Conservation (phyloP, 2,113 vertebrate species). For the Saiga tatarica region DNA sequence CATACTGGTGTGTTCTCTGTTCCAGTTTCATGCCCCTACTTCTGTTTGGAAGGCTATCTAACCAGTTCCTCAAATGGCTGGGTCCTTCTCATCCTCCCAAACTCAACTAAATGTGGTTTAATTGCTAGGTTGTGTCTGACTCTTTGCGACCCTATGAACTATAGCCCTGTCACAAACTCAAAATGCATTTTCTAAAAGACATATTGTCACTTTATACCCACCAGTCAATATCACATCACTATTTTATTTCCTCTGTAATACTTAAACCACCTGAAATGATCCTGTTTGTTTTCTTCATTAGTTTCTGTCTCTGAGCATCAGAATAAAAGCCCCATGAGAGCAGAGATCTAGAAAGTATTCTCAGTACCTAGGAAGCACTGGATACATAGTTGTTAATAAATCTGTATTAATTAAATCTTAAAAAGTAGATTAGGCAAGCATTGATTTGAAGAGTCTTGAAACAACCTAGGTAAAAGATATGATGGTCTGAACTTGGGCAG, state of each 20-base stretch:
- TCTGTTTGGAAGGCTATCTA: not conserved
- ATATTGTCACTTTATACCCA: not conserved
- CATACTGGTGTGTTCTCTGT: not conserved
- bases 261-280: not conserved
- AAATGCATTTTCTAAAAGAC: not conserved
- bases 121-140: not conserved
- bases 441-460: not conserved
- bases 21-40: not conserved
- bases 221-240: not conserved
- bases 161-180: not conserved
- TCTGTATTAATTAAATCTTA: not conserved
- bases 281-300: not conserved
- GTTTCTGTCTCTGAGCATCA: not conserved
- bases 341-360: not conserved
- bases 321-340: not conserved
- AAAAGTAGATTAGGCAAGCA: not conserved
- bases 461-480: not conserved
- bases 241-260: not conserved
- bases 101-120: not conserved
- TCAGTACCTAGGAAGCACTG: not conserved
- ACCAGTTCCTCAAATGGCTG: not conserved
- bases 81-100: not conserved
- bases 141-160: not conserved
- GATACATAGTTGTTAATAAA: not conserved
- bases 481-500: not conserved